A percentile compares a stretch with the other conserved stretches of the same genome.
Conservation (phyloP, 2,888 invertebrate species). For the Osmoderma eremita region DNA sequence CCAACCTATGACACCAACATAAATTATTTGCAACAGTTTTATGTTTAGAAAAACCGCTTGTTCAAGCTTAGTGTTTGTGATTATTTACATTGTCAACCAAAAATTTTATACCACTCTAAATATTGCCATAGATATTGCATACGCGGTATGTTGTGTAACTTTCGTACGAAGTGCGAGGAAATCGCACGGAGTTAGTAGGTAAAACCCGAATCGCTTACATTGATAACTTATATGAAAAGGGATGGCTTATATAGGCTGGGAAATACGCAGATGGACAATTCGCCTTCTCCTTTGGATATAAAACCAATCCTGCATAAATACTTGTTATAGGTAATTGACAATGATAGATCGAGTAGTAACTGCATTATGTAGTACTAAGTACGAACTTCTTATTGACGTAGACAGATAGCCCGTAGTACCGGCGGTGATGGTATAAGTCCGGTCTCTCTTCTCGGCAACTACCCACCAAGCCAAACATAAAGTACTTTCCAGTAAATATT, state of each 20-base stretch:
- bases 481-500: conserved; percentile 48
- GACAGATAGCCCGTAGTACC: conserved; percentile 49
- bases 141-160: too few species aligned
- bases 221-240: too few species aligned
- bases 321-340: conserved; percentile 58
- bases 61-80: too few species aligned
- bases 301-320: conserved; percentile 56
- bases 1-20: too few species aligned
- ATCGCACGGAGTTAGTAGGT: too few species aligned
- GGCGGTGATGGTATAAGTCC: conserved; percentile 31
- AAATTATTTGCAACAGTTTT: too few species aligned
- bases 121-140: too few species aligned
- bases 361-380: conserved; percentile 57
- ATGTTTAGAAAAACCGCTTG: too few species aligned
- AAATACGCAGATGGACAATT: conserved; percentile 54
- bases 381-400: conserved; percentile 56
- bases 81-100: too few species aligned
- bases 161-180: too few species aligned
- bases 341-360: conserved; percentile 57
- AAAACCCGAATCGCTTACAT: too few species aligned
- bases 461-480: conserved; percentile 50
- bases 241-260: conserved; percentile 22
- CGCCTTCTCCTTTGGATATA: conserved; percentile 55
- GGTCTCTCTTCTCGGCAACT: conserved; percentile 40
- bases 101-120: too few species aligned